phyloP scores from a whole-genome alignment of 2,888 invertebrate genomes.

The Nycteola revayana region DNA sequence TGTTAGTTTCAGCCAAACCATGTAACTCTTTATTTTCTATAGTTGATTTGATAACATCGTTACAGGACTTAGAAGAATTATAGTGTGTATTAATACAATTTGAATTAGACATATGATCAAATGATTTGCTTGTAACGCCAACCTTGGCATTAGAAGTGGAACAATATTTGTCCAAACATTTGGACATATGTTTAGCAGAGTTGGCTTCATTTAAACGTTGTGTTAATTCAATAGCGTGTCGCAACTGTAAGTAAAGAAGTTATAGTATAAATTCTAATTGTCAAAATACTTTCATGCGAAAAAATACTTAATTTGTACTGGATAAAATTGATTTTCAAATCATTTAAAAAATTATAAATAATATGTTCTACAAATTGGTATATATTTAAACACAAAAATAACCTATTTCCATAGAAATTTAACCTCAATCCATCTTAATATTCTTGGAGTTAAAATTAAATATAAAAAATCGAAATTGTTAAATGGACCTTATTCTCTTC shows the following conservation, averaged over 20 bases:
- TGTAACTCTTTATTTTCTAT: no score
- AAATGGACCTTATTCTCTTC: slow-evolving; percentile 42
- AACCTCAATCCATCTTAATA: no score
- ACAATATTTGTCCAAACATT: neutral
- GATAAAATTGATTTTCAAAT: no score
- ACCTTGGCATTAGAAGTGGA: neutral
- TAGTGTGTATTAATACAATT: no score
- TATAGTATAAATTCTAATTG: no score
- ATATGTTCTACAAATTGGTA: no score
- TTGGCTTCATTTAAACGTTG: slow-evolving; percentile 37
- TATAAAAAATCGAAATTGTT: neutral
- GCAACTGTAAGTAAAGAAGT: slow-evolving; percentile 37
- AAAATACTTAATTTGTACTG: no score
- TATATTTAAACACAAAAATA: no score
- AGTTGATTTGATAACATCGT: neutral
- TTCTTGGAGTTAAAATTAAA: neutral
- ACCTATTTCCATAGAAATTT: no score
- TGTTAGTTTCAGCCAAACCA: no score
- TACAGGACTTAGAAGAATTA: slow-evolving; percentile 1
- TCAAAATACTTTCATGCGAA: no score
- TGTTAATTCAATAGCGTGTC: slow-evolving; percentile 50
- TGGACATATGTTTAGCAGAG: slow-evolving; percentile 27
- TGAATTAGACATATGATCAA: neutral
- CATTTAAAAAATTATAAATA: no score
- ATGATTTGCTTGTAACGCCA: neutral